A percentile compares a stretch with the other conserved stretches of the same genome.
Evolutionary conservation across 2,888 invertebrate species (phyloP).

Genomic region (Stenolophus ochropezus): DNA sequence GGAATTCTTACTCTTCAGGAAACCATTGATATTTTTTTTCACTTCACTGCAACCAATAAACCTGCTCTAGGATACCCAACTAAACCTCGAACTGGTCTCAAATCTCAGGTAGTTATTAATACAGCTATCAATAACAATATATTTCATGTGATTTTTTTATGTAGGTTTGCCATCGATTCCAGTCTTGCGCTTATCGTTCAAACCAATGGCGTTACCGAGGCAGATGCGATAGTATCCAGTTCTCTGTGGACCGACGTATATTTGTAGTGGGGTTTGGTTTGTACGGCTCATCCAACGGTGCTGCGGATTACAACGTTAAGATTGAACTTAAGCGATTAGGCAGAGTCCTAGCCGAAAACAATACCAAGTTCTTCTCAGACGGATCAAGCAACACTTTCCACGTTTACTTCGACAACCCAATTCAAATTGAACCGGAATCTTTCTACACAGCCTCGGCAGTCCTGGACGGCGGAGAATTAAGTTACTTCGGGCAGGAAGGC

Average conservation of each 20-base stretch:
- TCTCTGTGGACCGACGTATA: constrained; percentile 95
- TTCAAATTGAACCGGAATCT: constrained; percentile 93
- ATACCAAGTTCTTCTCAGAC: constrained; percentile 96
- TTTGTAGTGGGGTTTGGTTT: constrained; percentile 97
- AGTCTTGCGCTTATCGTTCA: constrained; percentile 96
- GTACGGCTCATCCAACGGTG: constrained; percentile 96
- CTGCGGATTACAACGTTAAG: constrained; percentile 95
- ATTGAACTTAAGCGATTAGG: constrained; percentile 95
- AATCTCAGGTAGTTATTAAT: constrained; percentile 82
- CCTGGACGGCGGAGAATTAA: constrained; percentile 93
- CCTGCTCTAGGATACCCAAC: constrained; percentile 88
- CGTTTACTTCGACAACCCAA: constrained; percentile 88
- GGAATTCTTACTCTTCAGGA: constrained; percentile 94
- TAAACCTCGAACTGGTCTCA: constrained; percentile 89
- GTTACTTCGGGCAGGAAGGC: constrained; percentile 98
- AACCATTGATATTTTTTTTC: constrained; percentile 95
- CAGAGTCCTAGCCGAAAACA: constrained; percentile 90
- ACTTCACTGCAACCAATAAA: constrained; percentile 93
- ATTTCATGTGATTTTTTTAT: not conserved
- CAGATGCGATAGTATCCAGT: constrained; percentile 96
- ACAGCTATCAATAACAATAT: constrained; percentile 5
- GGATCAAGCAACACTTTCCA: constrained; percentile 97
- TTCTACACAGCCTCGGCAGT: constrained; percentile 98
- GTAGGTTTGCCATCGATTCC: constrained; percentile 95
- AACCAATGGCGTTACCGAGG: constrained; percentile 99